These are phyloP conservation scores for Zaprionus camerounensis DNA, from an alignment of 1,140 invertebrate genomes.

Conservation along the genomic window DNA sequence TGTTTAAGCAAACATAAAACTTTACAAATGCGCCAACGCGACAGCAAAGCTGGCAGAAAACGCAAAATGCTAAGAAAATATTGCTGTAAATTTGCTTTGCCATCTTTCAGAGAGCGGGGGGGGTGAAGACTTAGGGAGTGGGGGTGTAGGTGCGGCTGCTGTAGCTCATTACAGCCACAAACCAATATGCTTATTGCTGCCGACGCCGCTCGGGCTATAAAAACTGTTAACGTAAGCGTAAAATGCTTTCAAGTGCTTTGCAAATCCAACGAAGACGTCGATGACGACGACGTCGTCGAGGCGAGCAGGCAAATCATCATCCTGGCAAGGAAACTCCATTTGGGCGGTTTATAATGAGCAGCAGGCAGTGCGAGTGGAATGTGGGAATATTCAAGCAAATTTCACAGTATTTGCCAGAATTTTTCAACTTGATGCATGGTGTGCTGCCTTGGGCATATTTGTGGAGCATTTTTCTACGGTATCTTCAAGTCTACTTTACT, in stretches of 20 bases:
- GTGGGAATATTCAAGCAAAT: not conserved
- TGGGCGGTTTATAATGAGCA: constrained; percentile 59
- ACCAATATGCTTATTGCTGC: constrained; percentile 80
- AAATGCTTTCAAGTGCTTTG: constrained; percentile 80
- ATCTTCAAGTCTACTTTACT: not conserved
- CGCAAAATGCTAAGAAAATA: constrained; percentile 39
- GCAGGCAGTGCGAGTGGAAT: constrained; percentile 13
- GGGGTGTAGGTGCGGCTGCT: constrained; percentile 6
- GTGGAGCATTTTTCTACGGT: not conserved
- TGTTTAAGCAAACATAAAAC: constrained; percentile 81
- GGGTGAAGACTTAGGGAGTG: not conserved
- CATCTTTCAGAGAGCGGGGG: constrained; percentile 25
- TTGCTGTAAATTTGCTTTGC: constrained; percentile 66
- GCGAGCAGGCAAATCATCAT: constrained; percentile 42
- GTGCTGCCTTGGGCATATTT: no score
- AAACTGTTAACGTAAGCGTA: constrained; percentile 82
- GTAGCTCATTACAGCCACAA: constrained; percentile 78
- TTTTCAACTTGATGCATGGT: not conserved
- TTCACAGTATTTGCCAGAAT: not conserved
- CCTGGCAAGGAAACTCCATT: constrained; percentile 24
- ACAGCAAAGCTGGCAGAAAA: constrained; percentile 6
- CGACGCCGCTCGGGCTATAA: constrained; percentile 59
- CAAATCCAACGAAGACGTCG: constrained; percentile 61
- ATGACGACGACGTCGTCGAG: not conserved
- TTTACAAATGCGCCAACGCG: constrained; percentile 68